These are phyloP conservation scores for mouse (Mus musculus) DNA, from an alignment of 2,113 vertebrate genomes.

Conservation along the genomic window DNA sequence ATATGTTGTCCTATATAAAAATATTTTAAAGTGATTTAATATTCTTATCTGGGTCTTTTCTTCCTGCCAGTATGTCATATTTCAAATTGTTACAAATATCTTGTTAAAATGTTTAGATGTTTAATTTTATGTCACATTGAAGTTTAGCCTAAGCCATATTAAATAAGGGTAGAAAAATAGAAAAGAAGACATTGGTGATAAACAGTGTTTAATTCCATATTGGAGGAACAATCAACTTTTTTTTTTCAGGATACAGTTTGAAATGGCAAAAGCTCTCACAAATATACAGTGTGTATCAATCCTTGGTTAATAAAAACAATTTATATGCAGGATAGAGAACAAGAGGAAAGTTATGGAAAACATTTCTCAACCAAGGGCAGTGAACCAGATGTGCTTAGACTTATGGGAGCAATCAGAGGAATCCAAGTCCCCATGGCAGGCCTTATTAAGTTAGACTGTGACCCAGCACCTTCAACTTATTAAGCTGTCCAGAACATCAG, in stretches of 20 bases:
- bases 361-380: conserved; percentile 96
- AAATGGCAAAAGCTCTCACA: conserved; percentile 87
- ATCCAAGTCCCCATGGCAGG: conserved; percentile 94
- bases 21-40: conserved; percentile 43
- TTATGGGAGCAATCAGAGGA: conserved; percentile 99
- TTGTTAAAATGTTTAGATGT: conserved; percentile 75
- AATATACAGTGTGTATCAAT: conserved; percentile 90
- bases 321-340: conserved; percentile 89
- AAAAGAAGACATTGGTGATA: conserved; percentile 79
- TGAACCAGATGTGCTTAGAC: conserved; percentile 97
- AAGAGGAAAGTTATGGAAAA: conserved; percentile 97
- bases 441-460: conserved; percentile 99
- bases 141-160: conserved; percentile 80
- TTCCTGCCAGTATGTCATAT: conserved; percentile 49
- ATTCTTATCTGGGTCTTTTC: conserved; percentile 60
- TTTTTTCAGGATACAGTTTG: conserved; percentile 77
- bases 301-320: conserved; percentile 92
- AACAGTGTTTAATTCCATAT: conserved; percentile 85
- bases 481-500: conserved; percentile 98
- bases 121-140: conserved; percentile 80
- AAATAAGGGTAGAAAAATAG: conserved; percentile 74
- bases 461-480: conserved; percentile 99
- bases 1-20: neutral
- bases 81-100: conserved; percentile 56
- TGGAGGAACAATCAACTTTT: conserved; percentile 77